phyloP scores from a whole-genome alignment of 2,113 vertebrate species.

The Chloroceryle aenea region DNA sequence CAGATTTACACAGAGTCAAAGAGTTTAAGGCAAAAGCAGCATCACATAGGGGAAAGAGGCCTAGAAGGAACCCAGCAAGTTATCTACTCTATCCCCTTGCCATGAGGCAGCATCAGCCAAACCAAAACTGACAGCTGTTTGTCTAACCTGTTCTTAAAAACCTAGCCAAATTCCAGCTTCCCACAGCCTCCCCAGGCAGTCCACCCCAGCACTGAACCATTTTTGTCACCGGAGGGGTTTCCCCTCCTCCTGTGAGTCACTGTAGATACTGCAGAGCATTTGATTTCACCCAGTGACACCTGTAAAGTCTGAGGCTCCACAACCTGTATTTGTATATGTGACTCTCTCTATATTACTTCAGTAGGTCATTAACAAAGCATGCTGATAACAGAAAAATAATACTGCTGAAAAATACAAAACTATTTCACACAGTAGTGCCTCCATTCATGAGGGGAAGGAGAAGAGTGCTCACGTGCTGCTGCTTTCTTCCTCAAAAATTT shows the following conservation, averaged over 20 bases:
- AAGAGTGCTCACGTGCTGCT: neutral
- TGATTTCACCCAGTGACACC: neutral
- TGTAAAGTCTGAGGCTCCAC: accelerated
- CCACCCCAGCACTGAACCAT: neutral
- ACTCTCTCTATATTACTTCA: accelerated
- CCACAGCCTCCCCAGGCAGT: neutral
- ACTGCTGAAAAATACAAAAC: neutral
- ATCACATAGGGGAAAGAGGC: neutral
- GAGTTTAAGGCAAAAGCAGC: slow-evolving; percentile 50
- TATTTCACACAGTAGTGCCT: accelerated
- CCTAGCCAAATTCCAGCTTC: neutral
- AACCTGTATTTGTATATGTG: neutral
- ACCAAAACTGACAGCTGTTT: slow-evolving; percentile 32
- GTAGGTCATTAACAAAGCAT: neutral
- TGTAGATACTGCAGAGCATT: neutral
- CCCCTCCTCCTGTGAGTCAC: neutral
- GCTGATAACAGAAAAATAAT: neutral
- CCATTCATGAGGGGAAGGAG: neutral
- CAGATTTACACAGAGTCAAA: slow-evolving; percentile 36
- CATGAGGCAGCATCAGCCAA: slow-evolving; percentile 39
- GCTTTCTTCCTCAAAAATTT: neutral
- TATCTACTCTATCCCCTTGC: slow-evolving; percentile 15
- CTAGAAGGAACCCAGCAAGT: slow-evolving; percentile 20
- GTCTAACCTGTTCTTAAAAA: slow-evolving; percentile 35
- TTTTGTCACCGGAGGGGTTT: neutral